phyloP scores from a whole-genome alignment of 2,113 vertebrate species.

The Ammospiza caudacuta region DNA sequence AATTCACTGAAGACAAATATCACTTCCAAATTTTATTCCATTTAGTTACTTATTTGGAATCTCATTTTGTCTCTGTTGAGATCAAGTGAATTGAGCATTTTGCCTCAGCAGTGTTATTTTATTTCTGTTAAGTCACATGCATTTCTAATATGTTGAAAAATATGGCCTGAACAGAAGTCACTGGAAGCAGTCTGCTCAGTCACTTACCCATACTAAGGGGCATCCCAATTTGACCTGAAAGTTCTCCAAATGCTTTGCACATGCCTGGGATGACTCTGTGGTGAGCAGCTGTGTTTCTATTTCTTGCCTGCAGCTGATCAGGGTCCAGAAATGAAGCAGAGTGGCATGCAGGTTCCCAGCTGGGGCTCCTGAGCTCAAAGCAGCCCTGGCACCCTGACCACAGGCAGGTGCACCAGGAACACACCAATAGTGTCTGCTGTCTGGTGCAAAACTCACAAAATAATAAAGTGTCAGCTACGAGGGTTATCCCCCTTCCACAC shows the following conservation, averaged over 20 bases:
- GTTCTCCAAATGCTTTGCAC: background rate
- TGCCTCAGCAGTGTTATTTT: background rate
- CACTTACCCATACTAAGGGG: background rate
- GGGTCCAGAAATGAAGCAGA: background rate
- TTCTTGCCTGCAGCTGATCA: background rate
- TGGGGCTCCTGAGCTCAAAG: background rate
- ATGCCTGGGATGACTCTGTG: background rate
- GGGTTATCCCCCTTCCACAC: background rate
- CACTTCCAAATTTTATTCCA: background rate
- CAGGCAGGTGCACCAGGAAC: background rate
- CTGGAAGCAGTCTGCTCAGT: background rate
- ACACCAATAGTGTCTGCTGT: background rate
- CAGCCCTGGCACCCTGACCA: background rate
- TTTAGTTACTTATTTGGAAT: background rate
- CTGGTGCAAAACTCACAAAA: background rate
- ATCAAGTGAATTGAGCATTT: background rate
- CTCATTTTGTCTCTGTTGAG: background rate
- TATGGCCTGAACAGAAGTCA: background rate
- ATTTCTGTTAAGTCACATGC: background rate
- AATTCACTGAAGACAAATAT: background rate
- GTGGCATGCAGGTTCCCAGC: background rate
- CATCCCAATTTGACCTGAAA: background rate
- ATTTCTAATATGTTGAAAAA: background rate
- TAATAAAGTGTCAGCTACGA: background rate
- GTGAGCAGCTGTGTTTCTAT: conserved; percentile 22